Base-by-base conservation (phyloP, 2,888 invertebrate genomes). In the Platycheirus albimanus region DNA sequence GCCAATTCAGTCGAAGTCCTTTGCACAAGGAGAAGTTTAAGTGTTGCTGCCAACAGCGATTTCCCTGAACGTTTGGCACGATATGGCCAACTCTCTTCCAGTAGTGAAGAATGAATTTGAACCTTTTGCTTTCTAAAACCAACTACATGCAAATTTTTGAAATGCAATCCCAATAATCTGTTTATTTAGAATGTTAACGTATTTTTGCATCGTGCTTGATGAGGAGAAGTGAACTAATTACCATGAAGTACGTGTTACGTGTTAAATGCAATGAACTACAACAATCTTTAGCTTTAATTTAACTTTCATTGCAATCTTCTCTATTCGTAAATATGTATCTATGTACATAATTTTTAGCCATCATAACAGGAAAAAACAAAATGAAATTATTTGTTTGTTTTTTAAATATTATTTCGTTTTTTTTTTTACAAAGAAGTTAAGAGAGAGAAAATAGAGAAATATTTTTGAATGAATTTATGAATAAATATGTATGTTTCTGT, bases 181-280 rank as follows among this genome's bases (percentile, higher is more conserved):
- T n/a, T n/a, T n/a, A n/a, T n/a, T n/a, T n/a, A n/a, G n/a, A n/a
- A n/a, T n/a, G n/a, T n/a, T 24, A 24, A 24, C 24, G 24, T 24
- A 24, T 24, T 24, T 24, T 24, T 71, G 36, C 41, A 15, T 52
- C 13, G 45, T 81, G 70, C 58, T 45, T 70, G 45, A 61, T 75
- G 43, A 51, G 52, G 36, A 58, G 10, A 51, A 43, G 52, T 61
- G 49, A 11, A 24, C 24, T 15, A 28, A 63, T 45, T 52, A 41
- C 8, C 24, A 56, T 66, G 51, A 61, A 61, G 30, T 72, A 36
- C 17, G 43, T 36, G 49, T 58, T 24, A 24, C 3, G 6, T 24
- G 45, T 19, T 1, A 66, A 24, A 6, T 47, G 43, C 52, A 28
- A 7, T 47, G 19, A 70, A 58, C 61, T 61, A 61, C 66, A 67